Conservation (phyloP, 2,113 vertebrate species). For the Strix uralensis region DNA sequence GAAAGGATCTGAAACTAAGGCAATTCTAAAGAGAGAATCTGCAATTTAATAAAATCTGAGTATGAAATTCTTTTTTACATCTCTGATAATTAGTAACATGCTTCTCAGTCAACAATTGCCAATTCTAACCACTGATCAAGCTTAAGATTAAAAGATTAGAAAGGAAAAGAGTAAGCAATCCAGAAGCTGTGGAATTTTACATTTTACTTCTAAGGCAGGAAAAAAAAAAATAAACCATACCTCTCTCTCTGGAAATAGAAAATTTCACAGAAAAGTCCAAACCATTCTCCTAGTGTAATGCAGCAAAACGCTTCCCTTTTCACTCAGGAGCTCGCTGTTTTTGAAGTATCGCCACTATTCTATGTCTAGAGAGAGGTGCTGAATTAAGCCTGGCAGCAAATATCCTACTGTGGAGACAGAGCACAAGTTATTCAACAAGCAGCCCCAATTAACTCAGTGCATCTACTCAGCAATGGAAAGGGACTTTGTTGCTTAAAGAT, state of each 20-base stretch:
- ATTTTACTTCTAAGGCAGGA: not conserved
- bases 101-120: not conserved
- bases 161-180: not conserved
- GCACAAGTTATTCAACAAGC: not conserved
- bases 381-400: not conserved
- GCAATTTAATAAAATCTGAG: not conserved
- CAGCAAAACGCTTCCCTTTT: not conserved
- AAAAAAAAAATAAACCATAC: not conserved
- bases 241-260: not conserved
- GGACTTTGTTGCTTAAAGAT: not conserved
- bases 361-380: not conserved
- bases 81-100: not conserved
- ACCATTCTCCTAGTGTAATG: not conserved
- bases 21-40: not conserved
- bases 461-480: not conserved
- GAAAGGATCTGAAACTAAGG: not conserved
- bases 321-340: fast-evolving
- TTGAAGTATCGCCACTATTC: not conserved
- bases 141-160: not conserved
- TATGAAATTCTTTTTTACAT: not conserved
- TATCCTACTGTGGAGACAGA: not conserved
- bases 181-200: not conserved
- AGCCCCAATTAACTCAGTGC: not conserved
- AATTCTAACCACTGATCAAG: not conserved
- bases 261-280: not conserved